Conservation (phyloP, 1,140 invertebrate genomes). For the Yoshiicerus persimilis region DNA sequence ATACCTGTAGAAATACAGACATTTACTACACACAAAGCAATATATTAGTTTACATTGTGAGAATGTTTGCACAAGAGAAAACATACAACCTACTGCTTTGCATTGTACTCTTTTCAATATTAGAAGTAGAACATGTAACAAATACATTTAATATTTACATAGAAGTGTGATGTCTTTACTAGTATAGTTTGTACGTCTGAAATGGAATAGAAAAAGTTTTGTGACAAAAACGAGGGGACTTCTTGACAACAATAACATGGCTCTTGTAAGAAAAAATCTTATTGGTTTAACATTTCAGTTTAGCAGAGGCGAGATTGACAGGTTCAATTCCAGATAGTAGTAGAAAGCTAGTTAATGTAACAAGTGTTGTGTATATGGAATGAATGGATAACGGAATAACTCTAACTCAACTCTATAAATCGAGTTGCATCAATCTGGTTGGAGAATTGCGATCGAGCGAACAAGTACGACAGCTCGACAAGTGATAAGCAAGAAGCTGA, state of each 20-base stretch:
- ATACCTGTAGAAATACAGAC: background rate
- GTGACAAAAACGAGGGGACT: background rate
- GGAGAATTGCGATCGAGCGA: background rate
- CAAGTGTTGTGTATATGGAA: background rate
- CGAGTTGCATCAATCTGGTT: background rate
- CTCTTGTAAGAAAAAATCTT: background rate
- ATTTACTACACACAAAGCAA: background rate
- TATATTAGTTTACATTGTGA: background rate
- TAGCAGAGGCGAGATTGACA: background rate
- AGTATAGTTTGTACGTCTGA: too few species aligned
- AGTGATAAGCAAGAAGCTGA: background rate
- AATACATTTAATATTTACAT: background rate
- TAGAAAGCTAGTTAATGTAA: background rate
- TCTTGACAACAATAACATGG: background rate
- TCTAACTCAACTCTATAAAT: background rate
- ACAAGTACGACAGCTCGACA: constrained; percentile 9
- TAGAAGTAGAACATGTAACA: background rate
- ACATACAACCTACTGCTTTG: background rate
- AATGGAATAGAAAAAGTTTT: background rate
- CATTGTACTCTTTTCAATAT: background rate
- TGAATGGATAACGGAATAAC: background rate
- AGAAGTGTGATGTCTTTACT: background rate
- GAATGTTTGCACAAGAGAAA: background rate
- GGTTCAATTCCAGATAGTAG: background rate
- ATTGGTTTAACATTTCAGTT: constrained; percentile 6